Conservation (phyloP, 2,888 invertebrate genomes). For the Tanaodytes sp. region DNA sequence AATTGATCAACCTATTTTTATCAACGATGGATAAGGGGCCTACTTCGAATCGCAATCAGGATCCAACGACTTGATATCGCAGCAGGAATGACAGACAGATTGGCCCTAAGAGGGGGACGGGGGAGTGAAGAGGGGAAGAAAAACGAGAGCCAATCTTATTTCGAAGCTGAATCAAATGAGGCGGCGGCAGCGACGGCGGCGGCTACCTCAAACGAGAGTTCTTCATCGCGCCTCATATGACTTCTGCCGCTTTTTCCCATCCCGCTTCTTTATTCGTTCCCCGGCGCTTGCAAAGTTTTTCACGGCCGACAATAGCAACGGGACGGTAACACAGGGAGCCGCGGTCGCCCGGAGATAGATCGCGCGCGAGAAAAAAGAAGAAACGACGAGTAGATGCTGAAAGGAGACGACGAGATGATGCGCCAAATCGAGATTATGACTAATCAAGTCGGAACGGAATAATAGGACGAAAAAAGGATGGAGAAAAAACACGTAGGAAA, state of each 20-base stretch:
- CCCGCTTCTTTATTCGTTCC: constrained; percentile 48
- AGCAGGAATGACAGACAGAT: constrained; percentile 12
- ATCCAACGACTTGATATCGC: constrained; percentile 33
- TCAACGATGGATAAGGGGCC: too few relatives aligned
- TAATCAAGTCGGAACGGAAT: constrained; percentile 59
- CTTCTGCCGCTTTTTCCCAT: constrained; percentile 53
- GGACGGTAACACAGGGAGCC: constrained; percentile 62
- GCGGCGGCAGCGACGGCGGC: constrained; percentile 52
- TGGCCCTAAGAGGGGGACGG: constrained; percentile 21
- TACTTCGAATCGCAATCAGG: too few relatives aligned
- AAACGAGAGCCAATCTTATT: constrained; percentile 66
- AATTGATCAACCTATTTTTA: too few relatives aligned
- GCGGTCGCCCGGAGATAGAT: constrained; percentile 43
- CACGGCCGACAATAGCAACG: constrained; percentile 61
- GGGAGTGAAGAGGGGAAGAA: constrained; percentile 43
- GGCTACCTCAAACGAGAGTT: constrained; percentile 71
- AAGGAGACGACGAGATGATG: constrained; percentile 57
- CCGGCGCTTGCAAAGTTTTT: constrained; percentile 61
- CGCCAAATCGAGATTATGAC: constrained; percentile 63
- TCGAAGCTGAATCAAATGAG: constrained; percentile 72
- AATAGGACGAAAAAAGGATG: constrained; percentile 16
- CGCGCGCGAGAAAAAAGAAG: constrained; percentile 38
- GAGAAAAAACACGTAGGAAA: too few relatives aligned
- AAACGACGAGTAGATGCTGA: constrained; percentile 26
- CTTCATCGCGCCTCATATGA: constrained; percentile 51